Conservation (phyloP, 2,113 vertebrate genomes). For the Cryptomyrus ogoouensis region DNA sequence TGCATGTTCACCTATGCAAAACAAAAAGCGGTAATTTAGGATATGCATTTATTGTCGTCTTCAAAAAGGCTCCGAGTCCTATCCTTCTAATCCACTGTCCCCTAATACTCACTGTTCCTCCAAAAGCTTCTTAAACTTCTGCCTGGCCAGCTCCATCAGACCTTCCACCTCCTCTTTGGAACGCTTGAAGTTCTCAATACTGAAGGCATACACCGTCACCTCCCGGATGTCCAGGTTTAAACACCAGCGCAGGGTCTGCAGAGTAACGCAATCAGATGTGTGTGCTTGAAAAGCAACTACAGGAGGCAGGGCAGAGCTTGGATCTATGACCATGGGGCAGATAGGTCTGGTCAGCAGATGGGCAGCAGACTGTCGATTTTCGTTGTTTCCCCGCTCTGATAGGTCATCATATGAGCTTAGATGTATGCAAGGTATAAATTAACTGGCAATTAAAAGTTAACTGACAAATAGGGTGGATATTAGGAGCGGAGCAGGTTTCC, state of each 20-base stretch:
- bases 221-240: slow-evolving; percentile 85
- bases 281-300: neutral
- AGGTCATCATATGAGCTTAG: neutral
- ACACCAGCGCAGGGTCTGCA: slow-evolving; percentile 88
- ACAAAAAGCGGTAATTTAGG: neutral
- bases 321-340: neutral
- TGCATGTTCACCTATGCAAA: neutral
- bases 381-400: neutral
- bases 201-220: slow-evolving; percentile 96
- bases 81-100: neutral
- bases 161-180: slow-evolving; percentile 89
- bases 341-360: neutral
- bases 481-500: neutral
- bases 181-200: slow-evolving; percentile 98
- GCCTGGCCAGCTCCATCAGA: slow-evolving; percentile 85
- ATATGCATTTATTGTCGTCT: neutral
- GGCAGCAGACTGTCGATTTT: neutral
- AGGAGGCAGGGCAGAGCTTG: neutral
- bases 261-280: neutral
- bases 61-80: neutral
- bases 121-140: slow-evolving; percentile 84
- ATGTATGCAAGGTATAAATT: neutral
- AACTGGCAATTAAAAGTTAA: neutral
- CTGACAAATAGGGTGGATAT: neutral
- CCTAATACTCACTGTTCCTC: slow-evolving; percentile 78